A percentile compares a stretch with the other conserved stretches of the same genome.
These are phyloP conservation scores for Orthochromis malagaraziensis DNA, from an alignment of 2,113 vertebrate species.

Conservation along the genomic window DNA sequence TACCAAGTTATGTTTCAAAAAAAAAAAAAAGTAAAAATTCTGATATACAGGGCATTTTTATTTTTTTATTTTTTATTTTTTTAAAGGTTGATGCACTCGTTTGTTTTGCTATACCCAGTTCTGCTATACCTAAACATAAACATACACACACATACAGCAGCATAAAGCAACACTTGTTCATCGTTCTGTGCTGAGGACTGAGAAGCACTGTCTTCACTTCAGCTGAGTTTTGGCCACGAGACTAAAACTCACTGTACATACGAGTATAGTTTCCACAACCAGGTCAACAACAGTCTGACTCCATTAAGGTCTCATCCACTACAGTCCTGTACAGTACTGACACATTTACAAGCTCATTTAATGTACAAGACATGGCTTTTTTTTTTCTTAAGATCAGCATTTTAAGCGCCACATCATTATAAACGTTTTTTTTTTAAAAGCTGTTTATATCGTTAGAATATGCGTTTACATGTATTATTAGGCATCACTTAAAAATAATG, in stretches of 20 bases:
- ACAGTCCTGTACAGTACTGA: neutral
- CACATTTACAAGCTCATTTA: neutral
- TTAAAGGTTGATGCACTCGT: slow-evolving; percentile 18
- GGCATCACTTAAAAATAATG: neutral
- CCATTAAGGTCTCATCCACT: neutral
- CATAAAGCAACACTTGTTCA: slow-evolving; percentile 46
- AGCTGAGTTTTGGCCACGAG: neutral
- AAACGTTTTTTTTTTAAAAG: neutral
- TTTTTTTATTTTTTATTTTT: neutral
- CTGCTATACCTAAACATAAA: neutral
- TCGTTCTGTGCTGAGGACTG: neutral
- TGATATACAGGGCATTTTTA: neutral
- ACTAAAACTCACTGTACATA: neutral
- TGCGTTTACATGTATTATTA: neutral
- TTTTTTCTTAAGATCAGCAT: too few relatives aligned
- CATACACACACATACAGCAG: neutral
- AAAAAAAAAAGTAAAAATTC: neutral
- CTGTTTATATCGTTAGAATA: neutral
- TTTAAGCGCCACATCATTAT: neutral
- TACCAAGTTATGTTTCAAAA: neutral
- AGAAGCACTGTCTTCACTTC: neutral
- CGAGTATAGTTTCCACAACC: neutral
- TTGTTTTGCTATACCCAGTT: neutral
- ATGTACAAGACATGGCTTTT: neutral
- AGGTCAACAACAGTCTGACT: neutral